Conservation (phyloP, 1,140 invertebrate genomes). For the Carposina sasakii region DNA sequence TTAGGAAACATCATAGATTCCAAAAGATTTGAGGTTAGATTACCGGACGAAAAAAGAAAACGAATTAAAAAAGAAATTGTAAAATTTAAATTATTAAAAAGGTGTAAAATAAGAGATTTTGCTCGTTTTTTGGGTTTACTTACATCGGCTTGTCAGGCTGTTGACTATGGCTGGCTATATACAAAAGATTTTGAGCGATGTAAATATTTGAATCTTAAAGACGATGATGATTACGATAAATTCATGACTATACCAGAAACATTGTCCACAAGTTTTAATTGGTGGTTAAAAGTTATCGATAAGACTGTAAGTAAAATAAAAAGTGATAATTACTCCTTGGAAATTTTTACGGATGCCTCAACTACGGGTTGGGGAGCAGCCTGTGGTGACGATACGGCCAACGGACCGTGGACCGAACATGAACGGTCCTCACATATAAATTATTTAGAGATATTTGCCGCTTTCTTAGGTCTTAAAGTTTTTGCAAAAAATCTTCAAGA, state of each 20-base stretch:
- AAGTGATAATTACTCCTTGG: constrained; percentile 19
- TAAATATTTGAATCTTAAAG: constrained; percentile 2
- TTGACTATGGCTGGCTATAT: constrained; percentile 5
- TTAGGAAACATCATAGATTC: neutral
- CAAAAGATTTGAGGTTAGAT: neutral
- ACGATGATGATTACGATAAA: neutral
- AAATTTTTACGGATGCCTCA: constrained; percentile 44
- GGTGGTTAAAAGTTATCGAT: neutral
- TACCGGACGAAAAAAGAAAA: neutral
- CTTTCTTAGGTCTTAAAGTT: constrained; percentile 10
- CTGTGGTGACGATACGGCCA: constrained; percentile 17
- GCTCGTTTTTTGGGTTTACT: neutral
- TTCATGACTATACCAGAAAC: neutral
- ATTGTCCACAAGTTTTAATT: neutral
- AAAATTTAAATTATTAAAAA: neutral
- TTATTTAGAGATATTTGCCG: constrained; percentile 9
- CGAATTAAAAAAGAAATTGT: neutral
- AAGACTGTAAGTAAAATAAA: neutral
- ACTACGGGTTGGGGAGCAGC: constrained; percentile 31
- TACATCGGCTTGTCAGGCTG: neutral
- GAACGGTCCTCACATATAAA: constrained; percentile 19
- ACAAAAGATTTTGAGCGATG: neutral
- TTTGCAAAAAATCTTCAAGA: constrained; percentile 12
- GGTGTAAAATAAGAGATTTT: constrained; percentile 1
- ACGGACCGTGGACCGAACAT: constrained; percentile 26